Base-by-base conservation (phyloP, 37 sponge, comb jelly and placozoan genomes). In the Cladorhizidae sp. region DNA sequence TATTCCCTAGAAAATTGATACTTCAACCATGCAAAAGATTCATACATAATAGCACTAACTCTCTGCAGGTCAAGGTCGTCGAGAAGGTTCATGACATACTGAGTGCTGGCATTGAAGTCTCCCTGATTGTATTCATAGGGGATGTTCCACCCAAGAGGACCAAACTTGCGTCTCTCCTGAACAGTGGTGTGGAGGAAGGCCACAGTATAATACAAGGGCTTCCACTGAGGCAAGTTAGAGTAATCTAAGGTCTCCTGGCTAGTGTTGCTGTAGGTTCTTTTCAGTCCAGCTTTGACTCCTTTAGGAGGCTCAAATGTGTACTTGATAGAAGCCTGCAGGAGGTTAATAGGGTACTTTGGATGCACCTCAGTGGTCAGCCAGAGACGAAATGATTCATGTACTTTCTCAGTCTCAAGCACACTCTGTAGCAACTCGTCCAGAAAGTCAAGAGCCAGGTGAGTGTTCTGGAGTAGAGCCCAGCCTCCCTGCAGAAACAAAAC, bases 151-250 rank as follows among this genome's bases (percentile, higher is more conserved):
- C 98, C 95, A 25, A 98, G 95, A 8, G 95, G 98, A 1, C 95
- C 95, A 83, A 92, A 98, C 89, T 95, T 95, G 32, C 95, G 79
- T 43, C 95, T 83, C 87, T 98, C 99, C 88, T 98, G 99, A 18
- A 98, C 99, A 23, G 99, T 98, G 29, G 99, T 94, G 91, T 98
- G 99, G 25, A 98, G 86, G 89, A 98, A 98, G 64, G 99, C 96
- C 38, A 98, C 85, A 25, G 86, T 88, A 79, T 94, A 98, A 62
- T 94, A 83, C 93, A 98, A 87, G 17, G 99, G 99, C 76, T 98
- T 98, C 99, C 99, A 98, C 85, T 96, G 96, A 35, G 93, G 89
- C 3, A 96, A 85, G 89, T 95, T 96, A 63, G 91, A 92, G 71
- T 96, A 89, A 45, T 98, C 99, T 71, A 98, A 87, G 70, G 90